phyloP scores from a whole-genome alignment of 2,113 vertebrate species.

The Vireo altiloquus region DNA sequence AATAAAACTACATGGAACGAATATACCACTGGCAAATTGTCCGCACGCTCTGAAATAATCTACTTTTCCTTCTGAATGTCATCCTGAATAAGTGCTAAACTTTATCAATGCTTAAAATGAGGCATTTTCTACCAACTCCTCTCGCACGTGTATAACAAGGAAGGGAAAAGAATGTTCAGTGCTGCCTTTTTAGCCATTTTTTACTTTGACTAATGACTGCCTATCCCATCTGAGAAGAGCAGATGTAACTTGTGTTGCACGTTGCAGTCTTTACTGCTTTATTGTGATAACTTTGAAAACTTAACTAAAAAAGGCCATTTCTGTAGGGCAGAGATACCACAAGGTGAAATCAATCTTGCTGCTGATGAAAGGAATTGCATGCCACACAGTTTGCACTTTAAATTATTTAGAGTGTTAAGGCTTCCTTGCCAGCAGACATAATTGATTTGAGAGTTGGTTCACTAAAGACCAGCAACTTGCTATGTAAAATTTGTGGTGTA shows the following conservation, averaged over 20 bases:
- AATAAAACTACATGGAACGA: neutral
- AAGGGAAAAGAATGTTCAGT: neutral
- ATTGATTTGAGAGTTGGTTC: constrained; percentile 66
- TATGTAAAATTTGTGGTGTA: constrained; percentile 38
- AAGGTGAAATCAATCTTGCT: constrained; percentile 58
- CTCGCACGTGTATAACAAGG: neutral
- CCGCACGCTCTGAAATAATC: neutral
- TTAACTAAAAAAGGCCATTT: constrained; percentile 44
- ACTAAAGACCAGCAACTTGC: constrained; percentile 41
- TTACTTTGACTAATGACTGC: constrained; percentile 40
- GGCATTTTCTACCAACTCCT: neutral
- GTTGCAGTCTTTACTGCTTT: neutral
- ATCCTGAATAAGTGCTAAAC: neutral
- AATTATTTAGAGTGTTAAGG: constrained; percentile 67
- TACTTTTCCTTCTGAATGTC: neutral
- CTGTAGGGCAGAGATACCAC: constrained; percentile 47
- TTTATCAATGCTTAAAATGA: neutral
- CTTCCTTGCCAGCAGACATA: constrained; percentile 54
- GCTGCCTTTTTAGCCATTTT: neutral
- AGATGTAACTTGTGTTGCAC: neutral
- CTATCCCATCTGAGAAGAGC: constrained; percentile 8
- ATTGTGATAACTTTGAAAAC: constrained; percentile 45
- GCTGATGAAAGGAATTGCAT: constrained; percentile 40
- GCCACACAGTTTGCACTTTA: constrained; percentile 29
- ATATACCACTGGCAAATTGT: neutral